These are phyloP conservation scores for Phanerotoma sp. DNA, from an alignment of 2,888 invertebrate genomes.

Conservation along the genomic window DNA sequence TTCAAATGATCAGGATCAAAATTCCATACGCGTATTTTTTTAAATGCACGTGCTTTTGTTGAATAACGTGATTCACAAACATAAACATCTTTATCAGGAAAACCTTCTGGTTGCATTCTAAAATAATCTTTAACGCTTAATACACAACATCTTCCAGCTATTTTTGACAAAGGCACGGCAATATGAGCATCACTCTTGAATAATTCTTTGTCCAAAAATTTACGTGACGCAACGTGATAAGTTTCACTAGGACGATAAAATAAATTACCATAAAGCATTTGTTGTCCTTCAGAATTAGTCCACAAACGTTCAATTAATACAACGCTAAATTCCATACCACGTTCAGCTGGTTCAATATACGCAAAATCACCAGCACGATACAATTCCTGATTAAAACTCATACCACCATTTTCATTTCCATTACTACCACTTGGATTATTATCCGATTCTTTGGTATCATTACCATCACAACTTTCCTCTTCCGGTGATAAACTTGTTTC, in stretches of 20 bases:
- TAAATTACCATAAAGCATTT: slow-evolving; percentile 89
- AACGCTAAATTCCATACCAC: slow-evolving; percentile 73
- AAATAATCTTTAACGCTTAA: slow-evolving; percentile 95
- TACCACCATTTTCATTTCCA: slow-evolving; percentile 60
- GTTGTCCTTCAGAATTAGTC: slow-evolving; percentile 79
- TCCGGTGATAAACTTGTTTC: slow-evolving; percentile 68
- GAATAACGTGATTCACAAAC: slow-evolving; percentile 97
- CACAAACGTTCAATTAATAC: slow-evolving; percentile 87
- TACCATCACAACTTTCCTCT: slow-evolving; percentile 65
- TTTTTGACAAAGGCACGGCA: slow-evolving; percentile 79
- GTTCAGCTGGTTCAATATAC: slow-evolving; percentile 74
- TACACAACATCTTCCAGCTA: slow-evolving; percentile 88
- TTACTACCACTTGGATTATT: slow-evolving; percentile 47
- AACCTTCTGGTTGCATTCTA: slow-evolving; percentile 81
- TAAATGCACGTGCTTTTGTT: slow-evolving; percentile 81
- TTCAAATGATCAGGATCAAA: slow-evolving; percentile 66
- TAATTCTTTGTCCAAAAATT: slow-evolving; percentile 95
- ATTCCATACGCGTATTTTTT: slow-evolving; percentile 87
- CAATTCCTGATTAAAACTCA: slow-evolving; percentile 75
- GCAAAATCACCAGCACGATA: slow-evolving; percentile 89
- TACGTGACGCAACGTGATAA: slow-evolving; percentile 90
- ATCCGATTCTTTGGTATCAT: slow-evolving; percentile 49
- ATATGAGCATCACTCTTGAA: slow-evolving; percentile 92
- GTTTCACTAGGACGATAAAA: slow-evolving; percentile 94
- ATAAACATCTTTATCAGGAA: slow-evolving; percentile 90